phyloP scores from a whole-genome alignment of 2,888 invertebrate genomes.

The Caenorhabditis wallacei region DNA sequence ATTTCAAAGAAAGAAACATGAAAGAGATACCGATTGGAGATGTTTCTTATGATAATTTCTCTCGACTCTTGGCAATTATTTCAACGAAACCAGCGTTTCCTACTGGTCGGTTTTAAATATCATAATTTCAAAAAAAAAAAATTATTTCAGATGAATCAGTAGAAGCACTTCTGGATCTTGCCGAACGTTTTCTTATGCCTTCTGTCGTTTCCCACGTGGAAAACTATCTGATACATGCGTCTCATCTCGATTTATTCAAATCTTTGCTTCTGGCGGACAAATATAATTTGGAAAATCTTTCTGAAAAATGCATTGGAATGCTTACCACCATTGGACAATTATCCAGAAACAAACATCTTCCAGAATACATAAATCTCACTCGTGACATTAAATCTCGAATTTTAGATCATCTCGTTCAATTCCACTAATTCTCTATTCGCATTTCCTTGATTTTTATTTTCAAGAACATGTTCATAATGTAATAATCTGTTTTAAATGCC shows the following conservation, averaged over 20 bases:
- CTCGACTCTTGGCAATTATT: background rate
- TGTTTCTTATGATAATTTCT: slow-evolving; percentile 6
- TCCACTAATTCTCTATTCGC: too few species aligned
- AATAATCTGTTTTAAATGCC: too few species aligned
- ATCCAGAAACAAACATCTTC: background rate
- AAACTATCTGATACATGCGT: background rate
- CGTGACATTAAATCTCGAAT: background rate
- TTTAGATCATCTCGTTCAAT: background rate
- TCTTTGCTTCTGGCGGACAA: background rate
- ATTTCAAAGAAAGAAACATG: slow-evolving; percentile 10
- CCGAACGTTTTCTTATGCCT: slow-evolving; percentile 37
- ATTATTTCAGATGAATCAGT: slow-evolving; percentile 18
- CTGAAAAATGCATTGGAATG: slow-evolving; percentile 5
- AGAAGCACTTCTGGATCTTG: slow-evolving; percentile 11
- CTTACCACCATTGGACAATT: slow-evolving; percentile 7
- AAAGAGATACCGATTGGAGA: slow-evolving; percentile 16
- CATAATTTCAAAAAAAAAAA: too few species aligned
- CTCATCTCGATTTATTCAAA: slow-evolving; percentile 12
- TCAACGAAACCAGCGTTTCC: slow-evolving; percentile 15
- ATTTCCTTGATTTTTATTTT: too few species aligned
- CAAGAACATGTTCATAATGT: too few species aligned
- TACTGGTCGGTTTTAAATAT: background rate
- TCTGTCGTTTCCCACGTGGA: slow-evolving; percentile 13
- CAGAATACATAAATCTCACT: background rate
- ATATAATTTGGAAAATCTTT: background rate